These are phyloP conservation scores for Characodon lateralis DNA, from an alignment of 2,797 vertebrate genomes.

Conservation along the genomic window DNA sequence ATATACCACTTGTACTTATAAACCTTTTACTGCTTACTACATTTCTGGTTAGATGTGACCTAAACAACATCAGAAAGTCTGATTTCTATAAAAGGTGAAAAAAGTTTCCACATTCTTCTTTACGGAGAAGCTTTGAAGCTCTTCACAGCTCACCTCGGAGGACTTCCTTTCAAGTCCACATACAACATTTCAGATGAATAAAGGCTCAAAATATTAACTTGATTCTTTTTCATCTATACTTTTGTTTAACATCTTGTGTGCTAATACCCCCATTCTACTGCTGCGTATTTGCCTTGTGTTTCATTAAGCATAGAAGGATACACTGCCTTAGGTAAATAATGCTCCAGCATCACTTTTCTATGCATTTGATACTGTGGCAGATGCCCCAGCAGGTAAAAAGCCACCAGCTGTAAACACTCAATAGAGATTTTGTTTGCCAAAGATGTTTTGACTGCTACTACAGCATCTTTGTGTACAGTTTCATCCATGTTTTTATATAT, in stretches of 20 bases:
- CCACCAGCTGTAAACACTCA: no score
- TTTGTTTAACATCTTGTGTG: background rate
- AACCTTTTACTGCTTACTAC: background rate
- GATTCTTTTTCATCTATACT: background rate
- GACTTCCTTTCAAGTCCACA: background rate
- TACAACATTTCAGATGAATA: background rate
- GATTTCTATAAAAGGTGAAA: background rate
- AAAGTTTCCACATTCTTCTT: background rate
- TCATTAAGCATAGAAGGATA: background rate
- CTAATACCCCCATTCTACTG: background rate
- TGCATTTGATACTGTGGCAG: background rate
- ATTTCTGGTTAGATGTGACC: constrained; percentile 1
- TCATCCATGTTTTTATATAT: no score
- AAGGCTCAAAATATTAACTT: background rate
- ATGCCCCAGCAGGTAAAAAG: background rate
- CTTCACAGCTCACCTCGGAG: background rate
- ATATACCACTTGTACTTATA: background rate
- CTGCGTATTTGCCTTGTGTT: background rate
- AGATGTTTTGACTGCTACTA: no score
- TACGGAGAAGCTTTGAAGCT: background rate
- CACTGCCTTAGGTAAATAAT: background rate
- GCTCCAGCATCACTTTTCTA: background rate
- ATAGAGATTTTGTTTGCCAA: no score
- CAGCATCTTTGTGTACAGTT: no score
- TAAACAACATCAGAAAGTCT: background rate